A percentile compares a stretch with the other conserved stretches of the same genome.
phyloP scores from a whole-genome alignment of 2,797 vertebrate species.

The Eidolon dupreanum region DNA sequence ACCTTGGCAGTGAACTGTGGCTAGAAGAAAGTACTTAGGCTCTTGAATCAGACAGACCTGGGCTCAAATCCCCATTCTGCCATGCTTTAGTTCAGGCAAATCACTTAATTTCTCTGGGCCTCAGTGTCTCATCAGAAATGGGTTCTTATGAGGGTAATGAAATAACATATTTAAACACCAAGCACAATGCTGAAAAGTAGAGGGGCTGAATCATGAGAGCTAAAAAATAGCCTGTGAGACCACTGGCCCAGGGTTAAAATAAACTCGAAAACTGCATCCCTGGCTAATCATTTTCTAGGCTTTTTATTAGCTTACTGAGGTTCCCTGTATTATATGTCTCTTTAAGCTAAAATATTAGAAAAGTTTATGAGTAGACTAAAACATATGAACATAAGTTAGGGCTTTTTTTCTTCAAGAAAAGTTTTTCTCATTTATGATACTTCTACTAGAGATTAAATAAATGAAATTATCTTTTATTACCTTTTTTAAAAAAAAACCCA shows the following conservation, averaged over 20 bases:
- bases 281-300: not conserved
- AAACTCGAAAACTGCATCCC: not conserved
- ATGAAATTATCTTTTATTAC: not conserved
- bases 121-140: not conserved
- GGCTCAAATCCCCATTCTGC: not conserved
- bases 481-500: not conserved
- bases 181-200: not conserved
- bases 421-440: not conserved
- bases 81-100: not conserved
- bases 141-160: not conserved
- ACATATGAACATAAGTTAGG: not conserved
- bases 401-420: not conserved
- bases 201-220: not conserved
- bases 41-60: not conserved
- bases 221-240: not conserved
- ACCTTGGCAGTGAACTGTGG: not conserved
- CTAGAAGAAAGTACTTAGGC: not conserved
- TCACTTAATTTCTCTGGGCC: not conserved
- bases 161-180: not conserved
- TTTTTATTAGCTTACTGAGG: not conserved
- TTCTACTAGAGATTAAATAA: not conserved
- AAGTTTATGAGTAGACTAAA: not conserved
- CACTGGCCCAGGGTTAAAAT: not conserved
- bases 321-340: not conserved
- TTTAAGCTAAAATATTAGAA: not conserved